phyloP scores from a whole-genome alignment of 92 coral and sea anemone genomes.

The Paramuricea clavata region DNA sequence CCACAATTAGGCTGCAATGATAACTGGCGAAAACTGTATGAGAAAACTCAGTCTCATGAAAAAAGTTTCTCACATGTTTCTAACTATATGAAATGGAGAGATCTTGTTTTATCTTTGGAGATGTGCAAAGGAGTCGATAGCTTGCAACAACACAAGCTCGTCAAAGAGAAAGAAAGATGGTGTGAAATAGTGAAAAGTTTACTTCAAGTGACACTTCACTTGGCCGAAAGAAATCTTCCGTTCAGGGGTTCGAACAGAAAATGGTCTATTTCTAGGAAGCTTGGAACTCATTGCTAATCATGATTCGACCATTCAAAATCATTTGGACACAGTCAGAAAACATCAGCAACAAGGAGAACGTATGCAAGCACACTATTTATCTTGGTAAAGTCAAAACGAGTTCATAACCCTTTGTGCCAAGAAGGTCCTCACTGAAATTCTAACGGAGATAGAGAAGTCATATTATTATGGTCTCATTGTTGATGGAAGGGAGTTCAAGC shows the following conservation, averaged over 20 bases:
- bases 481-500: too few relatives aligned
- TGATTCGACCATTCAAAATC: not conserved
- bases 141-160: not conserved
- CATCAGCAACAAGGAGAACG: not conserved
- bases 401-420: constrained; percentile 26
- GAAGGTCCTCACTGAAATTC: constrained; percentile 9
- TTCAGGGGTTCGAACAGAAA: constrained; percentile 1
- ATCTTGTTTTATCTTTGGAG: not conserved
- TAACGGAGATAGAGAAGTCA: not conserved
- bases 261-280: constrained; percentile 2
- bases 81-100: not conserved
- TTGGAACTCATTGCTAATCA: constrained; percentile 1
- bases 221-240: not conserved
- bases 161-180: not conserved
- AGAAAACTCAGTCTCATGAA: not conserved
- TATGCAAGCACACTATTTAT: constrained; percentile 42
- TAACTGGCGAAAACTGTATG: not conserved
- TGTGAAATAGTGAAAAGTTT: not conserved
- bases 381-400: constrained; percentile 39
- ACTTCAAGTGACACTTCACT: not conserved
- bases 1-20: not conserved
- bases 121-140: not conserved
- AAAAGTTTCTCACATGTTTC: not conserved
- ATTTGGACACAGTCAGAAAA: constrained; percentile 8
- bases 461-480: constrained; percentile 23